Evolutionary conservation across 2,888 invertebrate species (phyloP).

Genomic region (Deilephila elpenor): DNA sequence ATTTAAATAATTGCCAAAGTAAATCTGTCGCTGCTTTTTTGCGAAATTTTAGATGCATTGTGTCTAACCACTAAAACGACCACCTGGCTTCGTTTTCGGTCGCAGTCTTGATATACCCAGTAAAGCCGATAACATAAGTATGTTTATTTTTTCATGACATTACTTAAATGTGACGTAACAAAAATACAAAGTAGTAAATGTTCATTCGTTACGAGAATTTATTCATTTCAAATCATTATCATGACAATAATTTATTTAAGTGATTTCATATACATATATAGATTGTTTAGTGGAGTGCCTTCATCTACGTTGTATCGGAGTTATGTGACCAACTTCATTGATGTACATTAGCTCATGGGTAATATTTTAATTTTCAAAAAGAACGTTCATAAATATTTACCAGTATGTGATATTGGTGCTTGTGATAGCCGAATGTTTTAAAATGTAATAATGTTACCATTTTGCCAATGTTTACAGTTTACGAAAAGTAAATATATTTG

Average conservation of each 20-base stretch:
- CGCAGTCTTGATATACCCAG: too few species aligned
- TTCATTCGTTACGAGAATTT: background rate
- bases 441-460: constrained; percentile 18
- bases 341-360: background rate
- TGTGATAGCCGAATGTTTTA: constrained; percentile 11
- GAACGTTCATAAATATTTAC: background rate
- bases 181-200: constrained; percentile 17
- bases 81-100: too few species aligned
- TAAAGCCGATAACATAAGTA: too few species aligned
- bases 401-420: constrained; percentile 1
- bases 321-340: background rate
- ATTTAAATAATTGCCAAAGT: too few species aligned
- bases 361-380: background rate
- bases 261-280: constrained; percentile 3
- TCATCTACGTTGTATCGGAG: background rate
- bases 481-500: constrained; percentile 1
- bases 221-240: constrained; percentile 24
- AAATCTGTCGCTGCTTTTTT: too few species aligned
- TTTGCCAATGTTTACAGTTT: background rate
- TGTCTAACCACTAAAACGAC: too few species aligned
- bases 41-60: too few species aligned
- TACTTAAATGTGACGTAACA: constrained; percentile 3
- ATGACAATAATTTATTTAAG: constrained; percentile 26
- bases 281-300: constrained; percentile 22
- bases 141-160: background rate